A percentile compares a stretch with the other conserved stretches of the same genome.
These are phyloP conservation scores for Saccostrea glomerata DNA, from an alignment of 1,140 invertebrate species.

Conservation along the genomic window DNA sequence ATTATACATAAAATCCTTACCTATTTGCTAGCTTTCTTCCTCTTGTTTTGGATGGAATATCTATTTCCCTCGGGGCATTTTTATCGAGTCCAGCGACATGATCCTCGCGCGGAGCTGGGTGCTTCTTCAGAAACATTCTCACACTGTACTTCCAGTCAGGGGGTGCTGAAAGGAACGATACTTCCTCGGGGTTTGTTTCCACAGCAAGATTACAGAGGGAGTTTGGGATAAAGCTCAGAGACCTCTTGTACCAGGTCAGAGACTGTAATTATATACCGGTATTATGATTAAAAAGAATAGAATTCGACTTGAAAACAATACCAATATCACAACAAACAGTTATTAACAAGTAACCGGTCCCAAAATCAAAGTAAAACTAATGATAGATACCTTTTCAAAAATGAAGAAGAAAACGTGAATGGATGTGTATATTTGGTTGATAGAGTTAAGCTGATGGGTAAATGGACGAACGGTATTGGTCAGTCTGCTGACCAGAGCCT, in stretches of 20 bases:
- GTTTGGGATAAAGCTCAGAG: conserved; percentile 45
- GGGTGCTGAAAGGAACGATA: conserved; percentile 6
- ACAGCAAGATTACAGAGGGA: conserved; percentile 43
- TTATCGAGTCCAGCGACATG: conserved; percentile 45
- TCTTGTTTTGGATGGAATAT: conserved; percentile 26
- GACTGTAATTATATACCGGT: not conserved
- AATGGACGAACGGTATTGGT: conserved; percentile 52
- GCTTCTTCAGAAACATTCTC: conserved; percentile 40
- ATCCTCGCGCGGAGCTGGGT: conserved; percentile 46
- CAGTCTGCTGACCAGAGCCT: conserved; percentile 38
- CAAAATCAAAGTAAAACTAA: not conserved
- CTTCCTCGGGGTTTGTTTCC: conserved; percentile 30
- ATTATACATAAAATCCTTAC: conserved; percentile 9
- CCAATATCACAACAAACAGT: too few species aligned
- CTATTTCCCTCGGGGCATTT: conserved; percentile 16
- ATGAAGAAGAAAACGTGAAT: conserved; percentile 46
- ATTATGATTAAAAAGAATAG: not conserved
- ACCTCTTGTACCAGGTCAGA: conserved; percentile 41
- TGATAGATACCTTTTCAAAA: conserved; percentile 47
- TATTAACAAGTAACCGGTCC: not conserved
- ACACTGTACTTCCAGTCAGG: conserved; percentile 42
- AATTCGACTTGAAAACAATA: not conserved
- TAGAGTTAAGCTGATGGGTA: conserved; percentile 37
- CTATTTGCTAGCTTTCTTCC: conserved; percentile 40
- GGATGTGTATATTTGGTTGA: conserved; percentile 47